Percentiles rank a stretch among this genome's conserved stretches.
Conservation (phyloP, 2,797 vertebrate genomes). For the Cyclura pinguis region DNA sequence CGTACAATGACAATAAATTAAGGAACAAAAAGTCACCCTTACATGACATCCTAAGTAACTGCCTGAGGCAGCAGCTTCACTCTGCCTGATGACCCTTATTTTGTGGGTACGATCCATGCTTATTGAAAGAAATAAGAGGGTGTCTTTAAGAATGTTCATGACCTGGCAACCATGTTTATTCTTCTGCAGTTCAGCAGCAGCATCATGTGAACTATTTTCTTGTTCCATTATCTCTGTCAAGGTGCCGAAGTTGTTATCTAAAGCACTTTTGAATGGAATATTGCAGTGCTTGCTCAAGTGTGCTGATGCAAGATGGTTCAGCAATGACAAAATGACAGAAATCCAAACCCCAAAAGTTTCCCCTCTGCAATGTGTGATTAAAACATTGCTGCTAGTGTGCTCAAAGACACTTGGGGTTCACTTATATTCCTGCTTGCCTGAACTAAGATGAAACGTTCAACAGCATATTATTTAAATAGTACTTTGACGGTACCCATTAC, state of each 20-base stretch:
- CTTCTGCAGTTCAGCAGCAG: constrained; percentile 63
- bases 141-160: neutral
- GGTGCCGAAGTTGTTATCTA: constrained; percentile 62
- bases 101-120: neutral
- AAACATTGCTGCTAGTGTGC: constrained; percentile 58
- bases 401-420: constrained; percentile 62
- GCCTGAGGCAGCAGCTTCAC: no score
- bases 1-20: neutral
- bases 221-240: constrained; percentile 66
- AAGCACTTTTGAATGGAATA: constrained; percentile 74
- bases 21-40: neutral
- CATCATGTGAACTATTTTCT: constrained; percentile 65
- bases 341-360: constrained; percentile 70
- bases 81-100: no score
- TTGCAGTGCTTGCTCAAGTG: constrained; percentile 71
- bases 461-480: constrained; percentile 62
- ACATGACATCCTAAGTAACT: neutral
- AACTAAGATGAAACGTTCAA: constrained; percentile 69
- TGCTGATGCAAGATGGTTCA: constrained; percentile 69
- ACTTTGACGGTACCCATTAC: constrained; percentile 63
- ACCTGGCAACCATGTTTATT: neutral
- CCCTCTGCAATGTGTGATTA: constrained; percentile 62
- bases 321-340: constrained; percentile 72
- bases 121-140: neutral
- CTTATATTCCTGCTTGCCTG: constrained; percentile 60